A percentile compares a stretch with the other conserved stretches of the same genome.
These are phyloP conservation scores for Amitus sp. DNA, from an alignment of 2,888 invertebrate genomes.

Conservation along the genomic window DNA sequence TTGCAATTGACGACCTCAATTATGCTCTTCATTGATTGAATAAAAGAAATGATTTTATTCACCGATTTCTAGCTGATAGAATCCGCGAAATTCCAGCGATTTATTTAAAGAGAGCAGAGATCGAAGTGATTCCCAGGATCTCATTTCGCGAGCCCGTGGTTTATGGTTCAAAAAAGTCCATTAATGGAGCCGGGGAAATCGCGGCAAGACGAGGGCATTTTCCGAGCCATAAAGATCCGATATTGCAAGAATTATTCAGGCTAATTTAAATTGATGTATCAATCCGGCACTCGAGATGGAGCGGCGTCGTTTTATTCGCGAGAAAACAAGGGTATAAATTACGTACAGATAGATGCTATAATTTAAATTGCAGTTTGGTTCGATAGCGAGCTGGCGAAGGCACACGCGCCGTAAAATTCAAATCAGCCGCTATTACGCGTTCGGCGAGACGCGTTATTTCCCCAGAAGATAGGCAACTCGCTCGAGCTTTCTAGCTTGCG, in stretches of 20 bases:
- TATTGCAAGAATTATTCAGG: constrained; percentile 62
- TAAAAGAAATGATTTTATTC: no score
- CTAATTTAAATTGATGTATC: constrained; percentile 64
- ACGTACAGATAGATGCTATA: constrained; percentile 60
- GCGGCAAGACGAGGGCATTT: constrained; percentile 53
- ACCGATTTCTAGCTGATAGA: no score
- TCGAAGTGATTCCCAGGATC: constrained; percentile 32
- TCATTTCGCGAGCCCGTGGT: constrained; percentile 33
- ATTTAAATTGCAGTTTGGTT: constrained; percentile 58
- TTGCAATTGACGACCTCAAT: no score
- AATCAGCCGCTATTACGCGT: constrained; percentile 53
- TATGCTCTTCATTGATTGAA: no score
- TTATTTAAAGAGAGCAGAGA: constrained; percentile 10
- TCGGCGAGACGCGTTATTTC: no score
- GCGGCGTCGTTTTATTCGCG: constrained; percentile 37
- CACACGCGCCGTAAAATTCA: constrained; percentile 58
- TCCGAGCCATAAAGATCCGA: constrained; percentile 63
- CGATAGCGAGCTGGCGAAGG: constrained; percentile 45
- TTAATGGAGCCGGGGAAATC: constrained; percentile 51
- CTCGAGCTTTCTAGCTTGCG: neutral
- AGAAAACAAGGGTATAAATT: constrained; percentile 64
- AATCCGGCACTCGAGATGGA: constrained; percentile 43
- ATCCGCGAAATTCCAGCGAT: no score
- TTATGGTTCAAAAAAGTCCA: constrained; percentile 51
- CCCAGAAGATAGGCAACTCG: constrained; percentile 8